These are phyloP conservation scores for Lissonota sp. DNA, from an alignment of 2,888 invertebrate species.

Conservation along the genomic window DNA sequence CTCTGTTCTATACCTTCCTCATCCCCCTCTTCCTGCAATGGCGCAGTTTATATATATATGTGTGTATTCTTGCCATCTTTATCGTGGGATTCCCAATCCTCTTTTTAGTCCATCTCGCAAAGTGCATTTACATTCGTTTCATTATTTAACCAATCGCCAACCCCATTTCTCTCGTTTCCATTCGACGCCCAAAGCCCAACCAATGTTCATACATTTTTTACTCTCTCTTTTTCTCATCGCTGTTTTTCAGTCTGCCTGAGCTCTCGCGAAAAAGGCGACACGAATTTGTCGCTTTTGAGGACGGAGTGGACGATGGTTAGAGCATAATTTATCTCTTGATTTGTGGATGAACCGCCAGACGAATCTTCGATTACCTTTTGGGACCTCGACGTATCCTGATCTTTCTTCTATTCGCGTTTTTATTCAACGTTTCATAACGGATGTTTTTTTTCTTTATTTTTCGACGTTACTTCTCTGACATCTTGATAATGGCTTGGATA, in stretches of 20 bases:
- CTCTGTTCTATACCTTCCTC: conserved; percentile 39
- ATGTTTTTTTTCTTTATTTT: conserved; percentile 2
- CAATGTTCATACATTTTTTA: conserved; percentile 65
- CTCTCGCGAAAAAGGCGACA: neutral
- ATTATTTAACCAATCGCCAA: conserved; percentile 78
- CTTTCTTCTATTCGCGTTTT: neutral
- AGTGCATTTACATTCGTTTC: conserved; percentile 78
- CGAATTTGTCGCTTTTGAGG: conserved; percentile 5
- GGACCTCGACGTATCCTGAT: neutral
- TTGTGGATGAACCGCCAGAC: neutral
- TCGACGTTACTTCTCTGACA: neutral
- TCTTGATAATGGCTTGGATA: conserved; percentile 15
- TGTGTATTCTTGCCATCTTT: conserved; percentile 10
- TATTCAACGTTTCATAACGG: too few species aligned
- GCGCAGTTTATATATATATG: conserved; percentile 10
- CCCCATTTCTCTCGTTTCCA: conserved; percentile 69
- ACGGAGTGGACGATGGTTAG: neutral
- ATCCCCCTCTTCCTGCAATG: neutral
- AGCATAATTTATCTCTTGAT: neutral
- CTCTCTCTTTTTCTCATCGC: conserved; percentile 2
- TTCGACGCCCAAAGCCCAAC: conserved; percentile 39
- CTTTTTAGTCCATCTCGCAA: conserved; percentile 65
- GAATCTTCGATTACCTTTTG: neutral
- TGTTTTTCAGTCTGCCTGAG: neutral
- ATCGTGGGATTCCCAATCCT: conserved; percentile 51